These are phyloP conservation scores for Planiliza haematocheilus DNA, from an alignment of 2,113 vertebrate genomes.

Conservation along the genomic window DNA sequence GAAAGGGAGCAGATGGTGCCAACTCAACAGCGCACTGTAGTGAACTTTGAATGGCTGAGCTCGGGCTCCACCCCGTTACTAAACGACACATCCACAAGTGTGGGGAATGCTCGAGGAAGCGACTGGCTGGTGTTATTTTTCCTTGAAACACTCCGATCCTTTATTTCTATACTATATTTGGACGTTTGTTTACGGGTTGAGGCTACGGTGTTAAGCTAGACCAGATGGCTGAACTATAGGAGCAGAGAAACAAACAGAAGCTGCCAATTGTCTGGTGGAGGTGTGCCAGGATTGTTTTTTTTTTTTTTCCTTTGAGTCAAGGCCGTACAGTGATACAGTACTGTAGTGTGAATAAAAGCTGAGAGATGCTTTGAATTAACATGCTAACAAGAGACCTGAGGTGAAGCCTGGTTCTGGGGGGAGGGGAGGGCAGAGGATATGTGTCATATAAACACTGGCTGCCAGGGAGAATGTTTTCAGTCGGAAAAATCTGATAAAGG, in stretches of 20 bases:
- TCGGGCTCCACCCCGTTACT: constrained; percentile 45
- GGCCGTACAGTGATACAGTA: constrained; percentile 9
- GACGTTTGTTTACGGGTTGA: constrained; percentile 27
- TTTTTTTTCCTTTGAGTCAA: constrained; percentile 5
- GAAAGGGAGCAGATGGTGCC: constrained; percentile 71
- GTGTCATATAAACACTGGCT: too few species aligned
- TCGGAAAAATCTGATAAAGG: too few species aligned
- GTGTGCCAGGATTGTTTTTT: constrained; percentile 31
- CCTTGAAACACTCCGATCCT: neutral
- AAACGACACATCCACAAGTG: constrained; percentile 45
- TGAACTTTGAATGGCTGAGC: constrained; percentile 56
- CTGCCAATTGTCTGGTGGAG: constrained; percentile 23
- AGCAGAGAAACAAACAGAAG: constrained; percentile 17
- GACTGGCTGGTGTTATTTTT: constrained; percentile 3
- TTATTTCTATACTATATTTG: neutral
- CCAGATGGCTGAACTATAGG: constrained; percentile 58
- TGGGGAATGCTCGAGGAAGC: constrained; percentile 34
- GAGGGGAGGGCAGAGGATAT: too few species aligned
- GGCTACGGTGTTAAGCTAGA: constrained; percentile 14
- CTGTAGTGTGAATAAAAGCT: constrained; percentile 1
- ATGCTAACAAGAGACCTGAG: neutral
- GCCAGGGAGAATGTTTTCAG: too few species aligned
- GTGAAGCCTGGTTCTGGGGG: neutral
- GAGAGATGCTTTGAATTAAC: constrained; percentile 1
- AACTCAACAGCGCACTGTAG: constrained; percentile 63